Evolutionary conservation across 2,113 vertebrate genomes (phyloP).

Genomic region (Mirza zaza): DNA sequence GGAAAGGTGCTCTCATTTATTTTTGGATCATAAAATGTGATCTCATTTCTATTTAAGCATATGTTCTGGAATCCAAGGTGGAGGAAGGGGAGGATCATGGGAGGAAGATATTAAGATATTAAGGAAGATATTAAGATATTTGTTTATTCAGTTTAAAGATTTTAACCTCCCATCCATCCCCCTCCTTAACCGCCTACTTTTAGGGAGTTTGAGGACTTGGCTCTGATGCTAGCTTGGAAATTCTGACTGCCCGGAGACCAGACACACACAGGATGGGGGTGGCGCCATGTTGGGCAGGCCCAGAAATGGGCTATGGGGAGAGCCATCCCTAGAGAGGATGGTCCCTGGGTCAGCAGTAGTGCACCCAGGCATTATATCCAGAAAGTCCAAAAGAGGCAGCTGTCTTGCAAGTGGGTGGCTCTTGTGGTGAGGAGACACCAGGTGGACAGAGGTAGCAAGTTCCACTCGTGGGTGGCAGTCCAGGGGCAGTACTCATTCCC

Average conservation of each 20-base stretch:
- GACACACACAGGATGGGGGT: background rate
- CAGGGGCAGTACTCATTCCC: background rate
- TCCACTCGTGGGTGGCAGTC: background rate
- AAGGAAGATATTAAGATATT: background rate
- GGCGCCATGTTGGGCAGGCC: background rate
- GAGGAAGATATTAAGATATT: background rate
- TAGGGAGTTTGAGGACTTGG: background rate
- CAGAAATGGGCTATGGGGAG: background rate
- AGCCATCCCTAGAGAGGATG: background rate
- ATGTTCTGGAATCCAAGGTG: background rate
- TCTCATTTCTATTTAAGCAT: background rate
- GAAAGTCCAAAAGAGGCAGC: background rate
- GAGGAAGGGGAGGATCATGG: background rate
- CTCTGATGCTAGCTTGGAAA: background rate
- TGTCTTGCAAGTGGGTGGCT: background rate
- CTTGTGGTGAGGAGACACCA: too few relatives aligned
- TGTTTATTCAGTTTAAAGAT: background rate
- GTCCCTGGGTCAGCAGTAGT: fast-evolving
- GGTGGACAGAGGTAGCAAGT: background rate
- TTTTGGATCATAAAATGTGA: background rate
- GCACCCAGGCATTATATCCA: background rate
- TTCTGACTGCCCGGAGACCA: background rate
- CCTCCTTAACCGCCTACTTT: background rate
- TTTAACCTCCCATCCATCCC: background rate
- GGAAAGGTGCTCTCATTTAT: background rate